phyloP scores from a whole-genome alignment of 37 sponge, comb jelly and placozoan species.

The Halisarca cf. caerulea region DNA sequence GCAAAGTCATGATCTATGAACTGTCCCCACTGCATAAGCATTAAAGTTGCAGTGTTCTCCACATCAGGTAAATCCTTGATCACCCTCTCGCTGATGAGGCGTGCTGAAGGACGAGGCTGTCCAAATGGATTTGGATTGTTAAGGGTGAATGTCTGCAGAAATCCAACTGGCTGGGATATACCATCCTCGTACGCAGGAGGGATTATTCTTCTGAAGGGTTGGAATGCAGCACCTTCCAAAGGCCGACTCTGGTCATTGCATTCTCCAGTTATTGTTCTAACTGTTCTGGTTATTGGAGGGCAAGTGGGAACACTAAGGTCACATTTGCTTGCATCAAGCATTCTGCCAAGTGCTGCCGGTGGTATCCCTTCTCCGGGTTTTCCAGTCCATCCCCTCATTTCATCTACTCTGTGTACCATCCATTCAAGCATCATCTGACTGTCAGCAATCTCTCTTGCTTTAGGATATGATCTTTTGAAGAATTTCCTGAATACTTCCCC shows the following conservation, averaged over 20 bases:
- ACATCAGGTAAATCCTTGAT: conserved; percentile 23
- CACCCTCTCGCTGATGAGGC: conserved; percentile 57
- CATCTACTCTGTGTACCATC: not conserved
- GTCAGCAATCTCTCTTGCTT: not conserved
- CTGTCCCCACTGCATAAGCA: conserved; percentile 97
- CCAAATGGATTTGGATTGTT: conserved; percentile 36
- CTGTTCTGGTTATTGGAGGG: not conserved
- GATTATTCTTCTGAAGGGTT: conserved; percentile 58
- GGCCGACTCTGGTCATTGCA: conserved; percentile 84
- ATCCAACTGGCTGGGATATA: conserved; percentile 49
- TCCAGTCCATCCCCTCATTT: not conserved
- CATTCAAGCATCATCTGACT: not conserved
- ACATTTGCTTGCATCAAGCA: not conserved
- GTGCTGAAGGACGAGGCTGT: conserved; percentile 72
- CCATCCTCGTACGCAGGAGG: conserved; percentile 81
- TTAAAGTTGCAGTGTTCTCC: conserved; percentile 52
- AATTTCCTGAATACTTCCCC: not conserved
- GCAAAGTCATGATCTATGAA: conserved; percentile 88
- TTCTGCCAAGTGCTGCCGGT: not conserved
- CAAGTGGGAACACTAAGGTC: not conserved
- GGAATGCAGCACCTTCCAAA: conserved; percentile 63
- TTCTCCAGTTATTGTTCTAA: conserved; percentile 72
- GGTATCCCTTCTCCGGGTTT: conserved; percentile 18
- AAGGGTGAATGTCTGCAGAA: conserved; percentile 29
- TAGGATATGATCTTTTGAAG: not conserved